Evolutionary conservation across 2,113 vertebrate genomes (phyloP), one percentile per base, ranked within the genome.

Genomic region (Pelusios castaneus): DNA sequence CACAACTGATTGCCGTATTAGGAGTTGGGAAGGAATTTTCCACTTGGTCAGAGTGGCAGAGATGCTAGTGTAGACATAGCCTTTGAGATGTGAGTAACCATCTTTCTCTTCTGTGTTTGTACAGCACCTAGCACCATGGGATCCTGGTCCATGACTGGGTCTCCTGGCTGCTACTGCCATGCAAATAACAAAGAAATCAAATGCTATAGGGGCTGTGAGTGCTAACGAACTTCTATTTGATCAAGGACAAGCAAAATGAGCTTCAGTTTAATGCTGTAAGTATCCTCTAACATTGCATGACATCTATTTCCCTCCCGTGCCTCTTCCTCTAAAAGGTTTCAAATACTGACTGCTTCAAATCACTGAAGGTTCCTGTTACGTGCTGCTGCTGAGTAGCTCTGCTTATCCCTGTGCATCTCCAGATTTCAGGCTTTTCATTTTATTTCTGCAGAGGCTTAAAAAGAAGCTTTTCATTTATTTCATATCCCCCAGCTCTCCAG

Each of bases 401-500:
- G 73, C 49, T 58, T 88, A n/a, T 47, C 84, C 73, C 51, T 45
- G 38, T 43, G 81, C 43, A 73, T 63, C 38, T 87, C 56, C 91
- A 73, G 54, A 51, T 88, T 73, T 49, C 75, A 91, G 81, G 54
- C 43, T 80, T 93, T 91, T 73, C 0, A 0, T 90, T 93, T 94
- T 70, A 25, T 41, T 88, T 83, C 55, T 76, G 60, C 27, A 76
- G 80, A 17, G 86, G 88, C 80, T 96, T 90, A 90, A 91, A 89
- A 84, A 90, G 80, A 92, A 92, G 77, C 81, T 87, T n/a, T 89
- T 60, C 0, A 0, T 89, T 92, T 95, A 77, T 91, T 89, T 75
- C 90, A 73, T 27, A 54, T 82, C 82, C 89, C 75, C 85, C 73
- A 87, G 90, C 82, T 80, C 96, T 91, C 47, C 56, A 80, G 82